Evolutionary conservation across 2,113 vertebrate genomes (phyloP).

Genomic region (Heteronetta atricapilla): DNA sequence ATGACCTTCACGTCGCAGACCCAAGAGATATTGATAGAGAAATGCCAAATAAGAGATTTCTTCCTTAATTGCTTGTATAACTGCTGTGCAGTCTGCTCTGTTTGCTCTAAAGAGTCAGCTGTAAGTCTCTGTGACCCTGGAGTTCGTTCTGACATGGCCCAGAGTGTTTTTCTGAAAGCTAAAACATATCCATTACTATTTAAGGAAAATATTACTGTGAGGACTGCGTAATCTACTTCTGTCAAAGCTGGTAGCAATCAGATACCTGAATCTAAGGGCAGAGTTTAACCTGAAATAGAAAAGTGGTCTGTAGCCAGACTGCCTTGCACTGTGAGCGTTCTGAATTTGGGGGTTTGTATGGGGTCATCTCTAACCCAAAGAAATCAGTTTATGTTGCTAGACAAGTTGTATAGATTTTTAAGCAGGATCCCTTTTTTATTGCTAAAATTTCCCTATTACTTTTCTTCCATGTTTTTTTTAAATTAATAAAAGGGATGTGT

Average conservation of each 20-base stretch:
- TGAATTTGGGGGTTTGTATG: slow-evolving; percentile 60
- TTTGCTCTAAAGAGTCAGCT: slow-evolving; percentile 33
- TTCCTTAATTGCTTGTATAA: slow-evolving; percentile 34
- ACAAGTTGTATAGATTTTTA: slow-evolving; percentile 55
- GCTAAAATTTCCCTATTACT: slow-evolving; percentile 47
- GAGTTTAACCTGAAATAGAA: slow-evolving; percentile 42
- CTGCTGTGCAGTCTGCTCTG: slow-evolving; percentile 49
- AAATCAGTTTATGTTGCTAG: slow-evolving; percentile 63
- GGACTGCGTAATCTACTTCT: slow-evolving; percentile 24
- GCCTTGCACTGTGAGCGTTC: slow-evolving; percentile 61
- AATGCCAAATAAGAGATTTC: slow-evolving; percentile 30
- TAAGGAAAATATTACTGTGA: slow-evolving; percentile 57
- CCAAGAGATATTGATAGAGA: not conserved
- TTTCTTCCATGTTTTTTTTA: slow-evolving; percentile 55
- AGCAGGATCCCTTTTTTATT: slow-evolving; percentile 63
- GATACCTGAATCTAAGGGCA: slow-evolving; percentile 6
- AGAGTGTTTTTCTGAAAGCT: slow-evolving; percentile 46
- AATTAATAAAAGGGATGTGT: slow-evolving; percentile 62
- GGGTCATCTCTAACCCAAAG: slow-evolving; percentile 66
- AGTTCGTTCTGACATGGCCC: not conserved
- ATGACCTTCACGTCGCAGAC: slow-evolving; percentile 8
- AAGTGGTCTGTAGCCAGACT: slow-evolving; percentile 63
- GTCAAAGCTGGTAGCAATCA: not conserved
- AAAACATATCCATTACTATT: slow-evolving; percentile 43
- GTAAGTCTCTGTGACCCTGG: slow-evolving; percentile 15